These are phyloP conservation scores for Argopecten irradians DNA, from an alignment of 1,140 invertebrate species.

Conservation along the genomic window DNA sequence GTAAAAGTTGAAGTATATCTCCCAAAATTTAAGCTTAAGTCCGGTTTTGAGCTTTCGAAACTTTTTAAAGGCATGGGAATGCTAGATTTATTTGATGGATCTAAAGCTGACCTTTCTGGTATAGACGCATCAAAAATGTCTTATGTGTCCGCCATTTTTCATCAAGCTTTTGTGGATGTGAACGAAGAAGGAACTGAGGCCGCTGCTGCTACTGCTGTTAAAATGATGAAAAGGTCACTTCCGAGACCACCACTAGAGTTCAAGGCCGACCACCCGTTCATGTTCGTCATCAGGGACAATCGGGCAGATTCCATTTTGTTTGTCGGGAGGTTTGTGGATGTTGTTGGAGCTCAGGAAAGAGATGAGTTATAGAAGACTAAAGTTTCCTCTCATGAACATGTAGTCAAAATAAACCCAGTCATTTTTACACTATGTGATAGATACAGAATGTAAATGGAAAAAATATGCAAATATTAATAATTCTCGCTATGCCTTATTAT, in stretches of 20 bases:
- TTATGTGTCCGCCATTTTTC: conserved; percentile 66
- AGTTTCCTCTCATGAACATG: no score
- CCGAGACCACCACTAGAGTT: conserved; percentile 15
- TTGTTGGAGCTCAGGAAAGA: neutral
- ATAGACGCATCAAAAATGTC: conserved; percentile 53
- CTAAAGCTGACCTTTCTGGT: conserved; percentile 50
- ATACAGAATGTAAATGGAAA: no score
- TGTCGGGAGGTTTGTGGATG: conserved; percentile 34
- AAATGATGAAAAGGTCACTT: neutral
- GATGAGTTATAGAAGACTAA: conserved; percentile 1
- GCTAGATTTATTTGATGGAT: conserved; percentile 64
- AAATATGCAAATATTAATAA: no score
- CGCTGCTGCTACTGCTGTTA: conserved; percentile 70
- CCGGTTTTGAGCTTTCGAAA: conserved; percentile 78
- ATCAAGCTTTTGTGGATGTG: conserved; percentile 75
- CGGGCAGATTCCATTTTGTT: conserved; percentile 28
- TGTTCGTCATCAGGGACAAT: conserved; percentile 42
- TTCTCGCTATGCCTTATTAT: no score
- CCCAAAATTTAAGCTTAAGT: conserved; percentile 84
- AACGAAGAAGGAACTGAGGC: conserved; percentile 77
- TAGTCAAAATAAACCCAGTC: no score
- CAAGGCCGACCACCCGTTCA: conserved; percentile 42
- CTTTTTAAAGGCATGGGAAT: conserved; percentile 78
- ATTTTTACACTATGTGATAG: no score
- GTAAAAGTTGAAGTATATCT: conserved; percentile 70